Conservation (phyloP, 2,797 vertebrate genomes). For the Epinephelus malabaricus region DNA sequence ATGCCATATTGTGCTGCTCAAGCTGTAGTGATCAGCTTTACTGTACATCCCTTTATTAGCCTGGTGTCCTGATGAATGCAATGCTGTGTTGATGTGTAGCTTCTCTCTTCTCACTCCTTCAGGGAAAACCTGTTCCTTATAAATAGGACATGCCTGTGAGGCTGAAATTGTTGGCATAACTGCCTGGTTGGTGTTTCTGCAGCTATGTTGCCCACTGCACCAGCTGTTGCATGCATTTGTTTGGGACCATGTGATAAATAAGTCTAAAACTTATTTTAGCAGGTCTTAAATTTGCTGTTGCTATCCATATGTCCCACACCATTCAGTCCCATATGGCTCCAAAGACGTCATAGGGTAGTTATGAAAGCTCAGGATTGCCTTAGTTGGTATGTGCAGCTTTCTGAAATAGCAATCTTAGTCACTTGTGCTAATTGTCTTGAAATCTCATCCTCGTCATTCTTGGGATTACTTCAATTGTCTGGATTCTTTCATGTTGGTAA, state of each 20-base stretch:
- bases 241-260: slow-evolving; percentile 60
- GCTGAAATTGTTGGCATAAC: slow-evolving; percentile 59
- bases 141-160: slow-evolving; percentile 66
- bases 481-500: slow-evolving; percentile 32
- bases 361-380: slow-evolving; percentile 18
- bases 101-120: slow-evolving; percentile 32
- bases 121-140: slow-evolving; percentile 56
- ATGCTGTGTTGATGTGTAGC: slow-evolving; percentile 26
- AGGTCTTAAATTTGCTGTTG: slow-evolving; percentile 47
- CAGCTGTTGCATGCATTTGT: slow-evolving; percentile 67
- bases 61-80: slow-evolving; percentile 24
- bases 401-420: slow-evolving; percentile 15
- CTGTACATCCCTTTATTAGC: slow-evolving; percentile 6
- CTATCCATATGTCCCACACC: slow-evolving; percentile 31
- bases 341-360: slow-evolving; percentile 38
- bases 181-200: slow-evolving; percentile 47
- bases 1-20: slow-evolving; percentile 7
- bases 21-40: slow-evolving; percentile 7
- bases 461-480: slow-evolving; percentile 25
- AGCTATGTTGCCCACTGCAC: slow-evolving; percentile 41
- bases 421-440: slow-evolving; percentile 17
- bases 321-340: slow-evolving; percentile 36
- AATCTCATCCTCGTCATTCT: slow-evolving; percentile 17
- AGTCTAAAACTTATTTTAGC: slow-evolving; percentile 64
- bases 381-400: slow-evolving; percentile 20